Evolutionary conservation across 2,113 vertebrate genomes (phyloP), one percentile per base, ranked within the genome.

Genomic region (Cardinalis cardinalis): DNA sequence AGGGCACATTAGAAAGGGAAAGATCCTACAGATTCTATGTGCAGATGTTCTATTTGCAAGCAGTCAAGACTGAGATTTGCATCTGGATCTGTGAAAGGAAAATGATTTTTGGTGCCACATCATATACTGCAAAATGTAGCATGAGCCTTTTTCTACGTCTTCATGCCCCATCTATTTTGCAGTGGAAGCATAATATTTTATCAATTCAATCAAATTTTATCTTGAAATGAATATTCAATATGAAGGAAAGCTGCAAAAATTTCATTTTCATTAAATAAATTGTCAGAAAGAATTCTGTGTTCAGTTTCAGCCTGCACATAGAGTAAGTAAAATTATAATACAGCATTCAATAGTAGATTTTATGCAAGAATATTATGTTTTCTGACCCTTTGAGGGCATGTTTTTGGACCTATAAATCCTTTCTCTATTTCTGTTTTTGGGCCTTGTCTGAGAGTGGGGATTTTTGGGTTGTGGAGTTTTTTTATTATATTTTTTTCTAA

Each of bases 91-190:
- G 48, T 55, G 72, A 76, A 70, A 48, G 40, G 12, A 80, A 82
- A 73, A 81, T n/a, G 20, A 4, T 66, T 55, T 66, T n/a, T 73
- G 11, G 48, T 71, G 10, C 28, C 0, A 0, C 41, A 40, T 19
- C 55, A 20, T n/a, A 13, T 25, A 58, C 38, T 51, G 48, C 0
- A 1, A 92, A 90, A 71, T 20, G n/a, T 23, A 74, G 28, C 43
- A 19, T 32, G 36, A 38, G 74, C 32, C 6, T 63, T 88, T 68
- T 73, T 63, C 56, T 70, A 15, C 6, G 1, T 61, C 46, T 91
- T 79, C 63, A 40, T 92, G 59, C 17, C 14, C 12, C 29, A 43
- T 32, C 4, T 40, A 46, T 89, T 90, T 91, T 76, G 52, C 43
- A 79, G 43, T 14, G 8, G 46, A 87, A 79, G 63, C 38, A n/a